Base-by-base conservation (phyloP, 2,113 vertebrate species). In the Cromileptes altivelis region DNA sequence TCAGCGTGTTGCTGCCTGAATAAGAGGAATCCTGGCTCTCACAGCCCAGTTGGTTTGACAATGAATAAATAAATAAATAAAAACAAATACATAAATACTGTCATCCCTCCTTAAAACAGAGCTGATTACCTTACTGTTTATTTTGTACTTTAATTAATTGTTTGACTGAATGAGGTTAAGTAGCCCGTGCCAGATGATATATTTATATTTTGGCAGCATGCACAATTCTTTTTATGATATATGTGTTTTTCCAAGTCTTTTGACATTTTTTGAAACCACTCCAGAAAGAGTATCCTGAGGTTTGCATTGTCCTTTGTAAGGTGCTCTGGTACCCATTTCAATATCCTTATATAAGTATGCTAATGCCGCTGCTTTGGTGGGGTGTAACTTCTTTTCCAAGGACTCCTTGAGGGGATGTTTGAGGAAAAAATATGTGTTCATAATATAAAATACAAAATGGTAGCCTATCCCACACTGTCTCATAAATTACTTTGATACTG, bases 401-500 rank as follows among this genome's bases (percentile, higher is more conserved):
- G 61, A 82, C 49, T 88, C 84, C 69, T 89, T 85, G 40, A 88
- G 67, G 83, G 45, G 9, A 75, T 67, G 33, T 86, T 70, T 72
- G 62, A 70, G 67, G 67, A 12, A 63, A 75, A 81, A 72, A 78
- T 25, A 81, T 57, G 52, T 81, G 70, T 85, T 86, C 52, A 83
- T 79, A 79, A 88, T 91, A 52, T 75, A 50, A 84, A 87, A 89
- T 75, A 81, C 15, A 82, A 72, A 84, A 76, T 58, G 42, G 64
- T 60, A 64, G 63, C 57, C 53, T 65, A 45, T 80, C 62, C 33
- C 73, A n/a, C 21, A 80, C n/a, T 77, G 70, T 27, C 70, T 82
- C 63, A 84, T 61, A 68, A 77, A 85, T 71, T 73, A 79, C 49
- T 61, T 50, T 76, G 62, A 70, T 73, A 61, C 33, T 3, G 3